Evolutionary conservation across 2,888 invertebrate species (phyloP), one percentile per base, ranked within the genome.

Genomic region (Calliphora vomitoria): DNA sequence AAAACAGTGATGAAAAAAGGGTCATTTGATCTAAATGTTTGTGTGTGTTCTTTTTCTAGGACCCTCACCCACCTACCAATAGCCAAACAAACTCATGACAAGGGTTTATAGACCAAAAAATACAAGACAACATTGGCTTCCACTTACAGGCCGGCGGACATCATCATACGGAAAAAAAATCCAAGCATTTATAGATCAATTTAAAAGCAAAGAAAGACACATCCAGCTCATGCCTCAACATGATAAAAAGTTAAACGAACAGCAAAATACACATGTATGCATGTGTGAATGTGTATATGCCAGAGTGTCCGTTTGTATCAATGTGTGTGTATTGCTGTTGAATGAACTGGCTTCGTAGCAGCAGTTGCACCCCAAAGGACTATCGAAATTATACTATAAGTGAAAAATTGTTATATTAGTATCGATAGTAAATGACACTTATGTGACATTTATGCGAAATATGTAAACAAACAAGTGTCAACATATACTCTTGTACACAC

Each of bases 391-490:
- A 53, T 69, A 55, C 10, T 58, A 44, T 64, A 58, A 78, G 82
- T 75, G 69, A 76, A 85, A 81, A 69, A 20, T 20, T 74, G 31
- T 66, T 31, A 41, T 64, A 44, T 47, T 76, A 69, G 71, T 78
- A 83, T 86, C 81, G 86, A 89, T 88, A 86, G 85, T 79, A 86
- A 88, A 85, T 85, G 89, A 79, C 88, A 89, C 88, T 89, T 86
- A 88, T 88, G 87, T 88, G 89, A 86, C 89, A 86, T 85, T 86
- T 89, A 88, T 88, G 81, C 85, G 85, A 86, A 85, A 83, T 88
- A 88, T 86, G 87, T 86, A 86, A 88, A 85, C 89, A 89, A 85
- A 82, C 60, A 47, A 82, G 64, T 85, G 82, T 44, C 74, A 79
- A 47, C 47, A 60, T 15, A 53, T 8, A 58, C 8, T 18, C 31